Evolutionary conservation across 2,113 vertebrate species (phyloP).

Genomic region (Phoenicopterus ruber): DNA sequence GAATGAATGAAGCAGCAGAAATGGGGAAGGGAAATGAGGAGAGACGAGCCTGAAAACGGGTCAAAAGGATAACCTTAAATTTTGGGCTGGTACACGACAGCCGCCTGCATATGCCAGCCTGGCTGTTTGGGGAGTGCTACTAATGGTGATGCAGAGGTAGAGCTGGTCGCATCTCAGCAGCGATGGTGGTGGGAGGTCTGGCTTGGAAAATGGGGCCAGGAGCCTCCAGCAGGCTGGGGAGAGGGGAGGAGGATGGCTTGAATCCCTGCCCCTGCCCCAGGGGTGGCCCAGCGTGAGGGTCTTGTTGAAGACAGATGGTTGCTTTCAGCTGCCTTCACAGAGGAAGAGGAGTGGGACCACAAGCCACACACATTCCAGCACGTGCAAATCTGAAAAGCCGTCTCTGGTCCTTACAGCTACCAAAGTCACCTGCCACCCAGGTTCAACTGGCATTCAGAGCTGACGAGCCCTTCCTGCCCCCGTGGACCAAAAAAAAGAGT

Average conservation of each 20-base stretch:
- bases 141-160: not conserved
- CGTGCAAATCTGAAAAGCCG: not conserved
- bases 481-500: accelerated
- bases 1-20: not conserved
- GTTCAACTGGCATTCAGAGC: not conserved
- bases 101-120: too few species aligned
- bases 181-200: accelerated
- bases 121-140: not conserved
- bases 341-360: not conserved
- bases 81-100: not conserved
- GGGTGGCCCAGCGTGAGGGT: not conserved
- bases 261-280: not conserved
- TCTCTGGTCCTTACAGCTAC: not conserved
- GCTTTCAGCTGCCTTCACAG: not conserved
- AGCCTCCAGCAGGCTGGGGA: not conserved
- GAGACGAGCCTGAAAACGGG: not conserved
- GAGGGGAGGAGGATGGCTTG: not conserved
- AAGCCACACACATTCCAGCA: not conserved
- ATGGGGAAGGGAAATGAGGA: accelerated
- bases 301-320: not conserved
- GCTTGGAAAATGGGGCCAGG: not conserved
- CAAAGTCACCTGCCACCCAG: not conserved
- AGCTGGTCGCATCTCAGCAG: not conserved
- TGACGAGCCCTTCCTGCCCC: not conserved
- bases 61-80: not conserved